A percentile compares a stretch with the other conserved stretches of the same genome.
phyloP scores from a whole-genome alignment of 2,888 invertebrate species.

The Monochamus alternatus region DNA sequence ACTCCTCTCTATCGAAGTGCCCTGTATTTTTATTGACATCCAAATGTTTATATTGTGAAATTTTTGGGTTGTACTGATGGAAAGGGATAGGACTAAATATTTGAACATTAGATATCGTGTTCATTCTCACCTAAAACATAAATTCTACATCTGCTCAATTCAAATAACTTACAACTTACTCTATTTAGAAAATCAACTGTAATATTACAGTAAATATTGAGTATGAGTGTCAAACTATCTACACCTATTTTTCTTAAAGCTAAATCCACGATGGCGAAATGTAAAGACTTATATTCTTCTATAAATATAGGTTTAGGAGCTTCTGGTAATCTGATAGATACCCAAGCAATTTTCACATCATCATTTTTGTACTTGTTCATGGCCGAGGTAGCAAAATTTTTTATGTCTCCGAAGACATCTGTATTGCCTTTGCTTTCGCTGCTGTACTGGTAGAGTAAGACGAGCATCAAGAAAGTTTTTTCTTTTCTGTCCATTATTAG shows the following conservation, averaged over 20 bases:
- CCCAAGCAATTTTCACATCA: slow-evolving; percentile 80
- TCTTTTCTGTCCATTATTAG: slow-evolving; percentile 80
- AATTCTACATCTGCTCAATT: too few species aligned
- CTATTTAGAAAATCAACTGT: slow-evolving; percentile 92
- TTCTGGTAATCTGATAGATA: slow-evolving; percentile 77
- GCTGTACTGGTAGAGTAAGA: slow-evolving; percentile 78
- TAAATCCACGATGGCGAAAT: slow-evolving; percentile 79
- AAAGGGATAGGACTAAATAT: slow-evolving; percentile 95
- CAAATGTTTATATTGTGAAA: slow-evolving; percentile 69
- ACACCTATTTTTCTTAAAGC: slow-evolving; percentile 80
- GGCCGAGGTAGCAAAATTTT: slow-evolving; percentile 76
- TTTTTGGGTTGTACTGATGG: slow-evolving; percentile 86
- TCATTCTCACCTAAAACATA: slow-evolving; percentile 87
- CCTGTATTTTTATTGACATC: slow-evolving; percentile 85
- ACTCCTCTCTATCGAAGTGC: slow-evolving; percentile 84
- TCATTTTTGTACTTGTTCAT: slow-evolving; percentile 80
- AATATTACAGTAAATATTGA: slow-evolving; percentile 80
- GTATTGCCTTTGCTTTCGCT: slow-evolving; percentile 77
- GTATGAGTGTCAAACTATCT: slow-evolving; percentile 82
- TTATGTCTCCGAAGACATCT: slow-evolving; percentile 71
- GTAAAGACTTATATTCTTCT: slow-evolving; percentile 66
- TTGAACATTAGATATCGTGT: slow-evolving; percentile 91
- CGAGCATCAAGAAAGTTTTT: slow-evolving; percentile 85
- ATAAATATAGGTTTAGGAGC: slow-evolving; percentile 49
- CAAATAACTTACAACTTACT: slow-evolving; percentile 67